phyloP scores from a whole-genome alignment of 2,113 vertebrate genomes.

The Maccullochella peelii region DNA sequence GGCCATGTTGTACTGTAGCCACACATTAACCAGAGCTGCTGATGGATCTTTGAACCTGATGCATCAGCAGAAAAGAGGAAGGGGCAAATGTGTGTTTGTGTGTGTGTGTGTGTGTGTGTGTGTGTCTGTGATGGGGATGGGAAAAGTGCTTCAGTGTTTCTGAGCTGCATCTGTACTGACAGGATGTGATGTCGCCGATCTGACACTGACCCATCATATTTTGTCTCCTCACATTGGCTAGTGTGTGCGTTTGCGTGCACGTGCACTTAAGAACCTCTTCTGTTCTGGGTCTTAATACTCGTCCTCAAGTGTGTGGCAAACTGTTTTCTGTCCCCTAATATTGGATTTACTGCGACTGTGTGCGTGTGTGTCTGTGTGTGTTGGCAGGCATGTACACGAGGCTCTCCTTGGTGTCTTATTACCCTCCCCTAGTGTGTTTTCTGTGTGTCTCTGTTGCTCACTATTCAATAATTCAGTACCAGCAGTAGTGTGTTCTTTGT shows the following conservation, averaged over 20 bases:
- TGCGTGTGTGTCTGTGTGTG: background rate
- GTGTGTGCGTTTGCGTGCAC: background rate
- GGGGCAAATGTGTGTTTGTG: background rate
- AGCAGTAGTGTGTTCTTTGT: slow-evolving; percentile 49
- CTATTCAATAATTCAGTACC: slow-evolving; percentile 80
- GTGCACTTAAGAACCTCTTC: background rate
- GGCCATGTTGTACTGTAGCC: slow-evolving; percentile 37
- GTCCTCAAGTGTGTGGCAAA: slow-evolving; percentile 17
- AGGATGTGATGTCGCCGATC: slow-evolving; percentile 55
- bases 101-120: background rate
- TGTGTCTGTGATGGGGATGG: background rate
- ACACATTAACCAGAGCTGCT: slow-evolving; percentile 72
- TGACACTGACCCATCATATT: slow-evolving; percentile 29
- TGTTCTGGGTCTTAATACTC: background rate
- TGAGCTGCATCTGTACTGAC: slow-evolving; percentile 25
- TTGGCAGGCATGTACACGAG: slow-evolving; percentile 36
- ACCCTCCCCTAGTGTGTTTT: slow-evolving; percentile 57
- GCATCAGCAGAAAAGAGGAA: slow-evolving; percentile 67
- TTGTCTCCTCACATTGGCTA: background rate
- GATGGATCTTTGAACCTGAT: slow-evolving; percentile 65
- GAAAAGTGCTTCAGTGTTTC: slow-evolving; percentile 29
- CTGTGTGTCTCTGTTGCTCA: slow-evolving; percentile 41
- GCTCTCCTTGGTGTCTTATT: slow-evolving; percentile 67
- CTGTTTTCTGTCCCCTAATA: slow-evolving; percentile 10
- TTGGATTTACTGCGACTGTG: slow-evolving; percentile 27